phyloP scores from a whole-genome alignment of 2,888 invertebrate species.

The Drosophila recens region DNA sequence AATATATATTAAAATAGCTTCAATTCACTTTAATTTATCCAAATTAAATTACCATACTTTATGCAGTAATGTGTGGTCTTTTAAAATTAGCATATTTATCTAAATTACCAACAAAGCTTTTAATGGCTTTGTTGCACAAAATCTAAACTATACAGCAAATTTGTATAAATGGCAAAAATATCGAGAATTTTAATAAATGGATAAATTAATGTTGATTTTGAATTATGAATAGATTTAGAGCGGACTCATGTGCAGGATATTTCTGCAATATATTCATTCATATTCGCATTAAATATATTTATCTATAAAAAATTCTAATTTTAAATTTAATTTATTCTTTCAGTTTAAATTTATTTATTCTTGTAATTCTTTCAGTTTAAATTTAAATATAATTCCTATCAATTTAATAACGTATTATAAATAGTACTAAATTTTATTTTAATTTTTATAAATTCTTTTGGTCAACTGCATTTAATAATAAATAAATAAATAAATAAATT shows the following conservation, averaged over 20 bases:
- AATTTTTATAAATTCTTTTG: too few relatives aligned
- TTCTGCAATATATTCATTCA: not conserved
- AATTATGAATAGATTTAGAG: too few relatives aligned
- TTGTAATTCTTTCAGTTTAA: not conserved
- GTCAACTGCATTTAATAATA: too few relatives aligned
- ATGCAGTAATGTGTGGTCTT: not conserved
- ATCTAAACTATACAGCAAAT: not conserved
- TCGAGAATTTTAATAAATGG: not conserved
- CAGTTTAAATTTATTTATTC: not conserved
- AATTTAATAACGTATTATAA: too few relatives aligned
- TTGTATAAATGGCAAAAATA: not conserved
- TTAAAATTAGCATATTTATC: constrained; percentile 13
- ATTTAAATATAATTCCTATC: not conserved
- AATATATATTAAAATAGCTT: not conserved
- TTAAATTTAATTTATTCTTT: too few relatives aligned
- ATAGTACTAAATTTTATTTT: too few relatives aligned
- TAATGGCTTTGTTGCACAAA: constrained; percentile 6
- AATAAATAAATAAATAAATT: too few relatives aligned
- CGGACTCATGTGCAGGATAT: not conserved
- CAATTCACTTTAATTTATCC: not conserved
- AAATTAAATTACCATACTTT: not conserved
- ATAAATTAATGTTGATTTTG: not conserved
- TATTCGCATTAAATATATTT: too few relatives aligned
- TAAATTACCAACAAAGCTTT: constrained; percentile 5
- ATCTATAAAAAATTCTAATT: not conserved